Conservation (phyloP, 2,888 invertebrate genomes). For the Stenotaenia linearis region DNA sequence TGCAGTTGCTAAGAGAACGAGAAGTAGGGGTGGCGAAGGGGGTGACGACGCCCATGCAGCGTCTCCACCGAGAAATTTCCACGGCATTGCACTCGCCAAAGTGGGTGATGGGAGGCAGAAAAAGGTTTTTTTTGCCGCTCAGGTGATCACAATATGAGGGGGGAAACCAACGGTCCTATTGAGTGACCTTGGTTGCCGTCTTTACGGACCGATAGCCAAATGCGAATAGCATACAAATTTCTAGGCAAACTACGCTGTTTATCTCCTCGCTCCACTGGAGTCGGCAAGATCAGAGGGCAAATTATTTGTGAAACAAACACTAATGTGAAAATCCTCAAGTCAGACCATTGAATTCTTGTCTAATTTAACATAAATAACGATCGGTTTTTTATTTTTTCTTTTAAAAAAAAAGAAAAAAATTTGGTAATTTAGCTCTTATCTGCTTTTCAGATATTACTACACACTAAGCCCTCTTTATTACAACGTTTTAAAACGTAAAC, state of each 20-base stretch:
- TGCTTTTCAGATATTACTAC: neutral
- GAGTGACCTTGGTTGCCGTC: neutral
- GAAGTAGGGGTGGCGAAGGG: neutral
- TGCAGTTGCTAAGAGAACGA: slow-evolving; percentile 11
- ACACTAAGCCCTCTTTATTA: slow-evolving; percentile 10
- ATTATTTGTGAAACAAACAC: slow-evolving; percentile 1
- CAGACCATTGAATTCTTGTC: neutral
- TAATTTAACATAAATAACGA: neutral
- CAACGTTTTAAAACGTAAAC: neutral
- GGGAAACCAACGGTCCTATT: neutral
- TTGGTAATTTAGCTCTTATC: neutral
- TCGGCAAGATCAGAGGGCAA: neutral
- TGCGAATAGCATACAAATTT: slow-evolving; percentile 7
- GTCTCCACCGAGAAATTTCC: slow-evolving; percentile 22
- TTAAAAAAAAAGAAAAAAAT: neutral
- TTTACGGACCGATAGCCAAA: neutral
- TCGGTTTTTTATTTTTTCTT: neutral
- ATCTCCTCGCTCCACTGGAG: neutral
- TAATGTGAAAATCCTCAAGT: neutral
- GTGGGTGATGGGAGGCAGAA: slow-evolving; percentile 26
- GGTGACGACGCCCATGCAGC: neutral
- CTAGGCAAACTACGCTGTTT: neutral
- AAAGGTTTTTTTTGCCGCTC: neutral
- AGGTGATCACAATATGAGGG: slow-evolving; percentile 10
- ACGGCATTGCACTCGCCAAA: slow-evolving; percentile 2